Evolutionary conservation across 2,113 vertebrate genomes (phyloP).

Genomic region (Paramisgurnus dabryanus): DNA sequence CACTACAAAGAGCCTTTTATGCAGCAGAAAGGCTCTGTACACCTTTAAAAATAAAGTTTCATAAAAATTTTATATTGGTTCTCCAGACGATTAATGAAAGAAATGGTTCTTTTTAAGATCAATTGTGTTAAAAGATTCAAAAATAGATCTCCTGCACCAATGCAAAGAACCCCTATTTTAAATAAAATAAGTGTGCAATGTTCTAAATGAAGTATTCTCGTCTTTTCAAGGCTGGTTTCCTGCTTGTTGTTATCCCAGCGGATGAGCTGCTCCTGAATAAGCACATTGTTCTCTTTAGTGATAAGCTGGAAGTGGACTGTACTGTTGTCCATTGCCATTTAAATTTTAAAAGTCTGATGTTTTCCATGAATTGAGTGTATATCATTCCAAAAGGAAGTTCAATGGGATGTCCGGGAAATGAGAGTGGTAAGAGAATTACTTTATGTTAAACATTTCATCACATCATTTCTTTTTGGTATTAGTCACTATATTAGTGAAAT

Average conservation of each 20-base stretch:
- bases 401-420: constrained; percentile 51
- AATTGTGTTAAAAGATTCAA: too few species aligned
- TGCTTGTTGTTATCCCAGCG: constrained; percentile 47
- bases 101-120: too few species aligned
- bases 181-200: neutral
- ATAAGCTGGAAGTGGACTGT: constrained; percentile 59
- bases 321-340: constrained; percentile 34
- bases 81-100: too few species aligned
- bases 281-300: constrained; percentile 60
- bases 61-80: too few species aligned
- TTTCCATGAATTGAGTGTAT: constrained; percentile 47
- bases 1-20: too few species aligned
- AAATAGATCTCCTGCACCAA: too few species aligned
- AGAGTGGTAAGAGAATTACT: neutral
- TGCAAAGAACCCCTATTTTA: too few species aligned
- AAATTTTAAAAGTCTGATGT: constrained; percentile 54
- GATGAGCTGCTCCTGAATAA: constrained; percentile 49
- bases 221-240: constrained; percentile 21
- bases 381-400: constrained; percentile 44
- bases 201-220: neutral
- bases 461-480: neutral
- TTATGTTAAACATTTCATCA: neutral
- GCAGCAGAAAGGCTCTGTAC: too few species aligned
- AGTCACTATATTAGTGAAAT: neutral
- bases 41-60: too few species aligned